Conservation (phyloP, 2,797 vertebrate genomes). For the Graptemys geographica region DNA sequence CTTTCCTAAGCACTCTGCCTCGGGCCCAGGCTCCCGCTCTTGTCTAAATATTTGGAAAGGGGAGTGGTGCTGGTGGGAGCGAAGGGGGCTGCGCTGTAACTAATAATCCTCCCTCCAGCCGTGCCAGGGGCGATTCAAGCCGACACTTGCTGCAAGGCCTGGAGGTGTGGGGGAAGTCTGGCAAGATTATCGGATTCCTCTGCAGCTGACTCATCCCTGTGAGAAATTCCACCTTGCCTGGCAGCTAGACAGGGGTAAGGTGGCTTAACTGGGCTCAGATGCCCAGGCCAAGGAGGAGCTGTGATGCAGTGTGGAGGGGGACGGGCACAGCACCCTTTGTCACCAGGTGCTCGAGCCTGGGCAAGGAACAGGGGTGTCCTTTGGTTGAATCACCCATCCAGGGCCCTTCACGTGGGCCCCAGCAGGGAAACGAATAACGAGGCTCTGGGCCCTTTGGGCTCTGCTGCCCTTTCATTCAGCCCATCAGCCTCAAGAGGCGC, state of each 20-base stretch:
- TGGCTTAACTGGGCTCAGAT: background rate
- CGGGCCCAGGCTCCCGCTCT: background rate
- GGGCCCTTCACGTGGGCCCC: too few species aligned
- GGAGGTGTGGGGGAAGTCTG: background rate
- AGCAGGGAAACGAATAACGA: background rate
- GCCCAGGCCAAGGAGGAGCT: background rate
- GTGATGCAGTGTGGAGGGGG: background rate
- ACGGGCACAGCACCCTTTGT: background rate
- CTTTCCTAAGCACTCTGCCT: background rate
- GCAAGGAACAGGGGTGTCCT: background rate
- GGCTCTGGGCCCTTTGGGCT: background rate
- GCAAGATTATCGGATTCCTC: background rate
- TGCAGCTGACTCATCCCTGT: background rate
- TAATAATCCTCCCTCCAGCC: rapidly evolving
- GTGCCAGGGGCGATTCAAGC: background rate
- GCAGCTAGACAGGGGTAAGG: background rate
- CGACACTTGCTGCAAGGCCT: background rate
- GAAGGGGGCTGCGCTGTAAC: background rate
- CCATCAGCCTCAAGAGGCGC: background rate
- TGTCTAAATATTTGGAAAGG: background rate
- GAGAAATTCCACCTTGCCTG: background rate
- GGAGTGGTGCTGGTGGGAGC: background rate
- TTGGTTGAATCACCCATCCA: background rate
- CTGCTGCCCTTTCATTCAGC: background rate
- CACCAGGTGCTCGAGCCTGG: background rate